These are phyloP conservation scores for Lycaon pictus DNA, from an alignment of 2,113 vertebrate species.

Conservation along the genomic window DNA sequence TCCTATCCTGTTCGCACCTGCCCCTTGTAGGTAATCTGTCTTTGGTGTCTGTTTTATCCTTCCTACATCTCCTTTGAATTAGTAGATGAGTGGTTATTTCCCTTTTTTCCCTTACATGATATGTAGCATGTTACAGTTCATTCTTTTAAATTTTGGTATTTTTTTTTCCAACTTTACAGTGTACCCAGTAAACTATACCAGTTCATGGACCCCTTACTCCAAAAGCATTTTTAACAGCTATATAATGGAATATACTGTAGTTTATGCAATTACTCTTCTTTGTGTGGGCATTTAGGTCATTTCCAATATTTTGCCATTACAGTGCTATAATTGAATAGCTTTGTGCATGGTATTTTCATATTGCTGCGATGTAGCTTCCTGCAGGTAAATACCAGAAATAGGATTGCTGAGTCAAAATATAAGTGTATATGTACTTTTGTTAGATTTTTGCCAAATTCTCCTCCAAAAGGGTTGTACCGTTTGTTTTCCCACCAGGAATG, in stretches of 20 bases:
- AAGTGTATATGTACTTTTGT: neutral
- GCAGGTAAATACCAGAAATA: neutral
- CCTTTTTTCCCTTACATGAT: neutral
- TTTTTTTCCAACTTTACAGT: neutral
- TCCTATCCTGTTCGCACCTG: neutral
- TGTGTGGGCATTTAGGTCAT: conserved; percentile 33
- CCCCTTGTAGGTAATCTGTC: neutral
- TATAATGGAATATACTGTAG: neutral
- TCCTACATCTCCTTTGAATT: neutral
- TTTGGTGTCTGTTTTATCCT: neutral
- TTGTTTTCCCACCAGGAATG: neutral
- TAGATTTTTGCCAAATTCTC: neutral
- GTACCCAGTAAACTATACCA: neutral
- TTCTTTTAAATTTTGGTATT: neutral
- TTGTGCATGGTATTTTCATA: neutral
- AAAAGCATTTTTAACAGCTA: neutral
- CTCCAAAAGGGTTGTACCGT: neutral
- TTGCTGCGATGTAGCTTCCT: neutral
- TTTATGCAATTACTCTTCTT: neutral
- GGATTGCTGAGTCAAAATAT: neutral
- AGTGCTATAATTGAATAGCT: neutral
- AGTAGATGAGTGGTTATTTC: neutral
- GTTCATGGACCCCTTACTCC: neutral
- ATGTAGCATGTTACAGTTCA: neutral
- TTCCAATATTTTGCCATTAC: neutral